Evolutionary conservation across 2,888 invertebrate species (phyloP).

Genomic region (Troglohyphantes excavatus): DNA sequence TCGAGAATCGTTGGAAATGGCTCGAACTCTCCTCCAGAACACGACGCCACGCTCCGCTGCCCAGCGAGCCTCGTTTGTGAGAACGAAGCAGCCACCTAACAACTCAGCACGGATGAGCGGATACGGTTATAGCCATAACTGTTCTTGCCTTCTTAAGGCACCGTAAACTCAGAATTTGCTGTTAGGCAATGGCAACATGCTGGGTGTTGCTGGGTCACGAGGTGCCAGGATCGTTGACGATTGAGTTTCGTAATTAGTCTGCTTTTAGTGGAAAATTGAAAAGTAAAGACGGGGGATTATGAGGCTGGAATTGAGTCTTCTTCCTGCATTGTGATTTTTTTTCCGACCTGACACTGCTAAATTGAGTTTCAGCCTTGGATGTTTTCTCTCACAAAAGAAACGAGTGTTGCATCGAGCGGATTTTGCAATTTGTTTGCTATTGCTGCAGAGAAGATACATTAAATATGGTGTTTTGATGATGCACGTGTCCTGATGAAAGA

Average conservation of each 20-base stretch:
- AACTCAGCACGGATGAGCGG: constrained; percentile 67
- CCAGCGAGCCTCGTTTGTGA: constrained; percentile 72
- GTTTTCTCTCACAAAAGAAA: neutral
- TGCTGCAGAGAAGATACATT: neutral
- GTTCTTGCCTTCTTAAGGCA: constrained; percentile 65
- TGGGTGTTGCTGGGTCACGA: constrained; percentile 60
- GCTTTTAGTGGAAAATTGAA: constrained; percentile 31
- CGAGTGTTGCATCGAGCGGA: neutral
- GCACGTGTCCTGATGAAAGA: neutral
- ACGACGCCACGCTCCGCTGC: constrained; percentile 51
- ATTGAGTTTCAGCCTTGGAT: neutral
- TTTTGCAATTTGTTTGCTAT: neutral
- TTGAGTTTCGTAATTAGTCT: constrained; percentile 61
- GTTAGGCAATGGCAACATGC: constrained; percentile 43
- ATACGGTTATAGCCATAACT: constrained; percentile 69
- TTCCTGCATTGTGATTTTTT: neutral
- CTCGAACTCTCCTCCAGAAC: constrained; percentile 61
- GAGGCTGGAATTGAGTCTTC: neutral
- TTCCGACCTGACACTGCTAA: neutral
- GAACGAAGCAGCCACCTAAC: constrained; percentile 64
- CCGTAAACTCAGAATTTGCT: constrained; percentile 57
- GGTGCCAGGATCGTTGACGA: constrained; percentile 30
- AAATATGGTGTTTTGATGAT: neutral
- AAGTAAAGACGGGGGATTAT: neutral
- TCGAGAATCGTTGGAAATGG: constrained; percentile 15